Percentiles rank a stretch among this genome's conserved stretches.
phyloP scores from a whole-genome alignment of 2,797 vertebrate species.

The Poeciliopsis gracilis region DNA sequence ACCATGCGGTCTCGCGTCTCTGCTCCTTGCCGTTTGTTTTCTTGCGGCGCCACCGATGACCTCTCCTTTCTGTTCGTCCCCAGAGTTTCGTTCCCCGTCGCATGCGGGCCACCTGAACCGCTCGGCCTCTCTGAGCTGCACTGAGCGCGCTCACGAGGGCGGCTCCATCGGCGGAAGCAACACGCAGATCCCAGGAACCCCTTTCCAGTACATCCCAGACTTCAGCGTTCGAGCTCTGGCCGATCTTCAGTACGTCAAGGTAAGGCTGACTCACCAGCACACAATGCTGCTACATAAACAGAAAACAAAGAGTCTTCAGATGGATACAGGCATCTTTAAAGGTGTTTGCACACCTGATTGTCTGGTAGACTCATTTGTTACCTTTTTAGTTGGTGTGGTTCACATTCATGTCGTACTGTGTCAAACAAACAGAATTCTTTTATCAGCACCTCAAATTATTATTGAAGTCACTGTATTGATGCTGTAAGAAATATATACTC shows the following conservation, averaged over 20 bases:
- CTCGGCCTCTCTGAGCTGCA: slow-evolving; percentile 89
- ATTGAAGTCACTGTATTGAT: not conserved
- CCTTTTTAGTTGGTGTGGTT: not conserved
- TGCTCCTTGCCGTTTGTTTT: not conserved
- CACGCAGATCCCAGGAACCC: slow-evolving; percentile 82
- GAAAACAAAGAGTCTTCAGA: not conserved
- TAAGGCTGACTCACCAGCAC: slow-evolving; percentile 53
- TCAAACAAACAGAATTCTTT: not conserved
- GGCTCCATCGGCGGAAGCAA: slow-evolving; percentile 80
- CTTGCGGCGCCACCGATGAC: slow-evolving; percentile 1
- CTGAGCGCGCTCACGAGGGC: slow-evolving; percentile 81
- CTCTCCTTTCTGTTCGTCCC: slow-evolving; percentile 15
- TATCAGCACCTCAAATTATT: not conserved
- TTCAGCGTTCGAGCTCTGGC: slow-evolving; percentile 92
- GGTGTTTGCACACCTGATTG: not conserved
- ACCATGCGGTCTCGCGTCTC: not conserved
- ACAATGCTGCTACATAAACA: not conserved
- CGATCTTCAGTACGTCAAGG: slow-evolving; percentile 95
- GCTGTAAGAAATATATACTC: not conserved
- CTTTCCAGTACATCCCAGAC: slow-evolving; percentile 88
- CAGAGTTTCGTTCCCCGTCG: slow-evolving; percentile 90
- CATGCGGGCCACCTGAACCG: slow-evolving; percentile 88
- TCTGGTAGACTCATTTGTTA: not conserved
- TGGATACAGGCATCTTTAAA: not conserved
- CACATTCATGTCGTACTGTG: no score